phyloP scores from a whole-genome alignment of 2,797 vertebrate genomes.

The Gadopsis marmoratus region DNA sequence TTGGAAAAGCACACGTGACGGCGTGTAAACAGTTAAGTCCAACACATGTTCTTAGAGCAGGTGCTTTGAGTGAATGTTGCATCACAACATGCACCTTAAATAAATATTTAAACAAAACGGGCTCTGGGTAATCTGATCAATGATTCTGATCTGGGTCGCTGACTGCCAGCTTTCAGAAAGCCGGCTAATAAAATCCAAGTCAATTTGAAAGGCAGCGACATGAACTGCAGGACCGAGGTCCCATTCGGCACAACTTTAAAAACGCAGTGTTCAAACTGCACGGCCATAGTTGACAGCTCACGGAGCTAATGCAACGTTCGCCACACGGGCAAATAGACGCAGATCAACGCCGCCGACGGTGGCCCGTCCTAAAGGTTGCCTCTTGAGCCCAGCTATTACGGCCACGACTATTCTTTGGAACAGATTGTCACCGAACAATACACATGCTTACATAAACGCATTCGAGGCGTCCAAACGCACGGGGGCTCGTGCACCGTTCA shows the following conservation, averaged over 20 bases:
- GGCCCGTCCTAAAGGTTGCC: constrained; percentile 6
- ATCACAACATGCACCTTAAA: constrained; percentile 58
- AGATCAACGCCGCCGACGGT: background rate
- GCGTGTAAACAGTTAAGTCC: constrained; percentile 26
- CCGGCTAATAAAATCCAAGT: background rate
- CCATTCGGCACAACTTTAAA: constrained; percentile 38
- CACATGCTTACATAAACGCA: constrained; percentile 81
- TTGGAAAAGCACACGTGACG: background rate
- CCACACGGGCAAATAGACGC: background rate
- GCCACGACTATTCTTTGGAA: constrained; percentile 41
- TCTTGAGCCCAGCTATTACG: constrained; percentile 2
- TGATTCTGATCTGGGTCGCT: constrained; percentile 32
- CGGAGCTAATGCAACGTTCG: constrained; percentile 15
- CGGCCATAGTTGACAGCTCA: constrained; percentile 25
- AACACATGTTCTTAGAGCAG: constrained; percentile 35
- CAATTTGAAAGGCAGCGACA: background rate
- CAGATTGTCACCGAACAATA: constrained; percentile 67
- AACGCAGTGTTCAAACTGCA: background rate
- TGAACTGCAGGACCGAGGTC: no score
- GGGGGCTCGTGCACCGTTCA: constrained; percentile 39
- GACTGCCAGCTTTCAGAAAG: constrained; percentile 28
- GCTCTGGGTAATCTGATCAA: background rate
- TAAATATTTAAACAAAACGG: constrained; percentile 19
- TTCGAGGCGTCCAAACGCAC: constrained; percentile 59
- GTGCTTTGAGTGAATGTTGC: constrained; percentile 59